Percentiles rank a stretch among this genome's conserved stretches.
phyloP scores from a whole-genome alignment of 1,140 invertebrate species.

The Orchestia grillus region DNA sequence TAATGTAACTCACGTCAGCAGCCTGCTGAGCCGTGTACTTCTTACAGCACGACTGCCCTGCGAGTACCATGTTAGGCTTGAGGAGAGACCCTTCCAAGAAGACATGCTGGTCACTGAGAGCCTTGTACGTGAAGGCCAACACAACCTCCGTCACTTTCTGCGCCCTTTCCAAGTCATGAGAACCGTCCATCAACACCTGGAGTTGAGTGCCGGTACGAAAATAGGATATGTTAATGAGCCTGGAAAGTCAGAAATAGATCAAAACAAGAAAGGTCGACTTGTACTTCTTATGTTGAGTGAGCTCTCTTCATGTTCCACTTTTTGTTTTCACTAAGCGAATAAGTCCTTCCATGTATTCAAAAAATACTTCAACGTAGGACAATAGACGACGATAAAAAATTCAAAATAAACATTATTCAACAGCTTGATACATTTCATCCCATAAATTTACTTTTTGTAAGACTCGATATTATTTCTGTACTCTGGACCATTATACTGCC shows the following conservation, averaged over 20 bases:
- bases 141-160: slow-evolving; percentile 97
- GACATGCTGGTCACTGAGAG: slow-evolving; percentile 95
- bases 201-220: background rate
- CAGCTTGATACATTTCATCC: background rate
- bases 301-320: background rate
- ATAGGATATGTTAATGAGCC: too few species aligned
- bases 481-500: too few species aligned
- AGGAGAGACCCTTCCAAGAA: slow-evolving; percentile 97
- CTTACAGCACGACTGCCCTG: slow-evolving; percentile 84
- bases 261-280: background rate
- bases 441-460: too few species aligned
- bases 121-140: slow-evolving; percentile 97
- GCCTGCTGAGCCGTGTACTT: slow-evolving; percentile 83
- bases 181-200: slow-evolving; percentile 84
- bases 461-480: too few species aligned
- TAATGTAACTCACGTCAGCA: slow-evolving; percentile 68
- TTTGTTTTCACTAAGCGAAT: background rate
- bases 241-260: background rate
- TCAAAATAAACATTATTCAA: background rate
- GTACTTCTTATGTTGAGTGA: background rate
- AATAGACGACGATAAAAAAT: background rate
- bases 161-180: slow-evolving; percentile 91
- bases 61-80: slow-evolving; percentile 98
- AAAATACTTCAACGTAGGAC: background rate
- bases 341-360: background rate